Base-by-base conservation (phyloP, 2,888 invertebrate species). In the Mycogona germanica region DNA sequence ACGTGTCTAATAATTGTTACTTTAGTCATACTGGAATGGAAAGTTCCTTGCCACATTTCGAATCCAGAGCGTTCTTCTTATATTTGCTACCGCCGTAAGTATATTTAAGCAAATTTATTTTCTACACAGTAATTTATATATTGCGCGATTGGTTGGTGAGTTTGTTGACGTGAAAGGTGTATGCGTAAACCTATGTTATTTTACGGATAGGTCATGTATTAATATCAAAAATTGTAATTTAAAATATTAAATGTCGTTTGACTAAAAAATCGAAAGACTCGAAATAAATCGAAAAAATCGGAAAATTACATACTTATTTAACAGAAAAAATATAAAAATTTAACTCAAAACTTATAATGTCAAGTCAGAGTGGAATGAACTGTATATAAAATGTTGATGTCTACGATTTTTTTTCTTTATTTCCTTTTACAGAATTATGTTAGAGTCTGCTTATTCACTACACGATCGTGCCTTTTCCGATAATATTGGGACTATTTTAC, bases 391-490 rank as follows among this genome's bases (percentile, higher is more conserved):
- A 17, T 41, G 38, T 17, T 50, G 35, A 50, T 23, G 28, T 21
- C 29, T 44, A 14, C n/a, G 26, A 21, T 32, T 55, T 55, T 45
- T 14, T 56, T 12, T 44, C 19, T 12, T 14, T 44, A 40, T 30
- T 37, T 28, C n/a, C 26, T 26, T 19, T 30, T 26, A 30, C 62
- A 72, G 73, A 50, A 73, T 74, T 50, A 73, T 77, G 54, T 61
- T 77, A 55, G 76, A 77, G 60, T 71, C 76, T 1, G 71, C 76
- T 0, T 77, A 73, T 64, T 74, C 74, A 53, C 66, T 77, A 12
- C 72, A 75, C 60, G 75, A 77, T 60, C 65, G 72, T 52, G 72
- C 73, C 2, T 76, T 98, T 76, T 97, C 97, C 70, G 96, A 97
- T 70, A 95, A 98, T 69, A 78, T 97, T 61, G 95, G 96, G 32